These are phyloP conservation scores for Venturia canescens DNA, from an alignment of 1,140 invertebrate species.

Conservation along the genomic window DNA sequence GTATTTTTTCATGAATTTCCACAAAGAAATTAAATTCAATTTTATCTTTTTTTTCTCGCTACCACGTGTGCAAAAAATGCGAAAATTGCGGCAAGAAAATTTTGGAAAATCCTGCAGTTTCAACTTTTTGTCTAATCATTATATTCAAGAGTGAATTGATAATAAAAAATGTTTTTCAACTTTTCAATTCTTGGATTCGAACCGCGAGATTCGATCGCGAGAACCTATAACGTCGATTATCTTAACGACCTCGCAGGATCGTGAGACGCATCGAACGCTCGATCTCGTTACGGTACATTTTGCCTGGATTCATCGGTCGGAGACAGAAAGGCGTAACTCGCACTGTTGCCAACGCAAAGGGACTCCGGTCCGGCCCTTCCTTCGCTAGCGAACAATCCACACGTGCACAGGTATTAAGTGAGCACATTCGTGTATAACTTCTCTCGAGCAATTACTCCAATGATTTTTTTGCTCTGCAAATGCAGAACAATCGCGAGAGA, in stretches of 20 bases:
- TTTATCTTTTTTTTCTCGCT: no score
- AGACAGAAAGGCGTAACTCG: not conserved
- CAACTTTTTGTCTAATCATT: no score
- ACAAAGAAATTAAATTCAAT: no score
- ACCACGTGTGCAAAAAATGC: no score
- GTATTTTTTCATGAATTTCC: not conserved
- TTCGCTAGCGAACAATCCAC: not conserved
- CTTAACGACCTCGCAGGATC: conserved; percentile 6
- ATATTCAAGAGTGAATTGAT: no score
- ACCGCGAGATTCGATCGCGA: not conserved
- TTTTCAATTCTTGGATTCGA: not conserved
- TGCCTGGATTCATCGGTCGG: not conserved
- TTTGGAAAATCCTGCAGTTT: no score
- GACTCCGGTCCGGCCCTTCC: not conserved
- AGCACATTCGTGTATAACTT: conserved; percentile 34
- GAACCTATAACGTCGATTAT: not conserved
- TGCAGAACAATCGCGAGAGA: conserved; percentile 63
- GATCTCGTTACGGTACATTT: not conserved
- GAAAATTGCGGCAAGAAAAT: no score
- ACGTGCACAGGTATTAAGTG: not conserved
- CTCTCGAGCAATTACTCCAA: conserved; percentile 40
- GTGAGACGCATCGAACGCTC: not conserved
- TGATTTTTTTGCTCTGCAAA: conserved; percentile 41
- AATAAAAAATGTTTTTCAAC: not conserved
- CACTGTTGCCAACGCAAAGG: not conserved